Conservation (phyloP, 2,113 vertebrate species). For the Sapajus apella region DNA sequence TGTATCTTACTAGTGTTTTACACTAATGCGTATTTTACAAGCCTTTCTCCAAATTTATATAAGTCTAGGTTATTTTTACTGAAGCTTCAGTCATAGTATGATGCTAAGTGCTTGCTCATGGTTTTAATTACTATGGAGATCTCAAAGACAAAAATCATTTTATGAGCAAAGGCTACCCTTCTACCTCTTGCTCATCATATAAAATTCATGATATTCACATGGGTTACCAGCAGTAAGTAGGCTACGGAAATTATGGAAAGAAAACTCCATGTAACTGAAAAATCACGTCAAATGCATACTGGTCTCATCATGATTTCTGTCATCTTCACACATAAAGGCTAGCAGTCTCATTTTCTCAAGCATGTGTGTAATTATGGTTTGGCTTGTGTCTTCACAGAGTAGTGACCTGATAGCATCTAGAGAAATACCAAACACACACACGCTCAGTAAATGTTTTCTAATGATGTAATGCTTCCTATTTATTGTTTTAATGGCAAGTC, state of each 20-base stretch:
- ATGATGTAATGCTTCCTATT: constrained; percentile 40
- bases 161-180: neutral
- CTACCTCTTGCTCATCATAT: neutral
- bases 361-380: neutral
- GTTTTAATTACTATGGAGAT: neutral
- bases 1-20: neutral
- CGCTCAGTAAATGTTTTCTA: neutral
- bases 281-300: neutral
- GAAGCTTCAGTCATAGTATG: neutral
- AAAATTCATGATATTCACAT: neutral
- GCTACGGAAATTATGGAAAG: neutral
- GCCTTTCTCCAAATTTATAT: neutral
- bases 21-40: neutral
- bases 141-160: neutral
- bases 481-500: neutral
- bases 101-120: neutral
- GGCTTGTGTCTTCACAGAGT: neutral
- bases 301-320: neutral
- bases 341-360: constrained; percentile 5
- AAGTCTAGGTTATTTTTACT: neutral
- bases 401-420: constrained; percentile 15
- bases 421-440: neutral
- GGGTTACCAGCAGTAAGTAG: neutral
- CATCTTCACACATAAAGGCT: neutral
- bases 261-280: neutral